phyloP scores from a whole-genome alignment of 2,113 vertebrate genomes.

The Boulengeromyrus knoepffleri region DNA sequence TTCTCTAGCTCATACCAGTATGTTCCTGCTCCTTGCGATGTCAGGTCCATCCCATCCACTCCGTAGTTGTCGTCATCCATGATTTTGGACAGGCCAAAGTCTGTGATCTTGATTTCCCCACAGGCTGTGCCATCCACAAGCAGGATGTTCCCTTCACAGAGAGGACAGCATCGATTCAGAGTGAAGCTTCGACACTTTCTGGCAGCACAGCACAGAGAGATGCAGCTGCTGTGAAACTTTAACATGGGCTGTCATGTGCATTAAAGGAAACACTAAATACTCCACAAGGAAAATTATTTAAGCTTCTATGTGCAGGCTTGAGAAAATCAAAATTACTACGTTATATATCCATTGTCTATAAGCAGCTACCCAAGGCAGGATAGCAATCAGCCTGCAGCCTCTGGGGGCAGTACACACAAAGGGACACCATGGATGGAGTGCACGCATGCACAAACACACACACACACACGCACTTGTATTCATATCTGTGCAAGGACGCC shows the following conservation, averaged over 20 bases:
- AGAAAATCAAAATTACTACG: background rate
- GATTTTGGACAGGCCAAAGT: slow-evolving; percentile 98
- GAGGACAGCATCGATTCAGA: background rate
- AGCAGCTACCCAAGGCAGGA: background rate
- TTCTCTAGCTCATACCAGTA: slow-evolving; percentile 72
- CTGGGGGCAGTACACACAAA: background rate
- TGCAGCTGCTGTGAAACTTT: background rate
- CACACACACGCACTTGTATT: no score
- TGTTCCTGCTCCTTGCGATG: slow-evolving; percentile 95
- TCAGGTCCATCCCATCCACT: slow-evolving; percentile 97
- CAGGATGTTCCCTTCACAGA: slow-evolving; percentile 83
- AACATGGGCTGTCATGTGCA: background rate
- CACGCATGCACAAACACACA: fast-evolving
- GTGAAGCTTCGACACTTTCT: background rate
- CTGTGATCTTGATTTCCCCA: slow-evolving; percentile 98
- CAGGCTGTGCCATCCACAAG: slow-evolving; percentile 96
- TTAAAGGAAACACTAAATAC: background rate
- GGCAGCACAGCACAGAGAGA: background rate
- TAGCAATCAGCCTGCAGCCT: background rate
- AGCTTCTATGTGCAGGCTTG: background rate
- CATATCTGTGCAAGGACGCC: no score
- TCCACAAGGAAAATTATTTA: background rate
- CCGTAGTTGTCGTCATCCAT: slow-evolving; percentile 99
- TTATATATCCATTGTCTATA: background rate
- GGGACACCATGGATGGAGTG: background rate